Conservation (phyloP, 2,888 invertebrate genomes). For the Drosophila pegasa region DNA sequence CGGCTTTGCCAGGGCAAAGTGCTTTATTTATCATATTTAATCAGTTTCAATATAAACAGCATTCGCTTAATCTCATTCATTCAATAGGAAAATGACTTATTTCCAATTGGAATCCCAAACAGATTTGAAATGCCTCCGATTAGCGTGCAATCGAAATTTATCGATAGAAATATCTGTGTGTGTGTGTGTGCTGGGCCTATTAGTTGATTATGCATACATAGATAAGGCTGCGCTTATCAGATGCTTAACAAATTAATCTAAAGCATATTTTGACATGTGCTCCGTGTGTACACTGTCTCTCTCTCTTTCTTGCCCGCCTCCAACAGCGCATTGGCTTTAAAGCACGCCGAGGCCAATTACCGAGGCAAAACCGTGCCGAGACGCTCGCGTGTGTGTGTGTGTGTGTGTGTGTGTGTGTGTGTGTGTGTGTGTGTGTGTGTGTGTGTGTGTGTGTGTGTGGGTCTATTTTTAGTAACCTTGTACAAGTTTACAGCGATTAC, state of each 20-base stretch:
- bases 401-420: constrained; percentile 9
- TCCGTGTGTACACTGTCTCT: constrained; percentile 7
- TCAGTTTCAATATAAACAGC: not conserved
- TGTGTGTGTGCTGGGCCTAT: constrained; percentile 23
- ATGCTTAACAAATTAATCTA: constrained; percentile 72
- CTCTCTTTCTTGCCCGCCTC: constrained; percentile 3
- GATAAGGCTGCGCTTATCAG: constrained; percentile 72
- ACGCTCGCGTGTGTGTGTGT: not conserved
- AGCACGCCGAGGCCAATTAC: constrained; percentile 37
- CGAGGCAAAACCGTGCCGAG: constrained; percentile 31
- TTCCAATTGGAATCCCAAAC: not conserved
- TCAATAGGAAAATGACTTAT: not conserved
- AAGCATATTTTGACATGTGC: constrained; percentile 66
- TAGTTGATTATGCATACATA: constrained; percentile 58
- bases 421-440: not conserved
- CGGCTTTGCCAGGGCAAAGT: not conserved
- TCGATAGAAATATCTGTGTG: constrained; percentile 18
- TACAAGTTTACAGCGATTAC: constrained; percentile 67
- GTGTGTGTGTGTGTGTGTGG: constrained; percentile 29
- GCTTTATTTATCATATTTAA: not conserved
- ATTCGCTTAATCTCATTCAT: no score
- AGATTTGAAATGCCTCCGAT: not conserved
- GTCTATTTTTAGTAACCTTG: constrained; percentile 65
- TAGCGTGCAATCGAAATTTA: not conserved
- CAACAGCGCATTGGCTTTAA: constrained; percentile 28